Base-by-base conservation (phyloP, 2,888 invertebrate species). In the Isotomurus palustris region DNA sequence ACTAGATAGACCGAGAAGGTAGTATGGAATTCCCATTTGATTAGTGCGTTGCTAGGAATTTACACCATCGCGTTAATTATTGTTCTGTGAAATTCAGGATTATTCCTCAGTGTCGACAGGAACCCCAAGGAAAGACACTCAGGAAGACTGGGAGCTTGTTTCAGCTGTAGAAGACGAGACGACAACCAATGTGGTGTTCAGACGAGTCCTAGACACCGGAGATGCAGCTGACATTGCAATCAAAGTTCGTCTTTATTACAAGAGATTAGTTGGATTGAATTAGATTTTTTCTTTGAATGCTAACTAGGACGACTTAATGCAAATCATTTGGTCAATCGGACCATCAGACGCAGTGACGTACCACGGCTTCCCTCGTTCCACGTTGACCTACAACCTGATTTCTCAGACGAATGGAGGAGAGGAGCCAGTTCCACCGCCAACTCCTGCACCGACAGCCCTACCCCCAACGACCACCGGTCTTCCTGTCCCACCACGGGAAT, bases 121-220 rank as follows among this genome's bases (percentile, higher is more conserved):
- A 5, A 40, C 40, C 19, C 53, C 53, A 24, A 22, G 2, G 6
- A 3, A 1, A 14, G 53, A 53, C 35, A 25, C 10, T 2, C 14
- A 22, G 3, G 45, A 56, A 32, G 43, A 56, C 25, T 56, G 41
- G 41, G 14, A 21, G 2, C 22, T 56, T n/a, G 1, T 56, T 19
- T 28, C 24, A 19, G 56, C 49, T 3, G 25, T 22, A 35, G 56
- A 56, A 50, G 32, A 41, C 10, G 24, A 28, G 12, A 49, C 41
- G 3, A 24, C 24, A 6, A 56, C 56, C 32, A 43, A 50, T 40
- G 3, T 56, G 3, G 21, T 32, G 29, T 56, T 43, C 27, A 27
- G 47, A 0, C 49, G 56, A 41, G 32, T 41, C 6, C 25, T 56
- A 29, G 17, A 36, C 8, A 56, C 56, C 3, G 43, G 43, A 24